Evolutionary conservation across 1,140 invertebrate genomes (phyloP), one percentile per base, ranked within the genome.

Genomic region (Gonatopus flavifemur): DNA sequence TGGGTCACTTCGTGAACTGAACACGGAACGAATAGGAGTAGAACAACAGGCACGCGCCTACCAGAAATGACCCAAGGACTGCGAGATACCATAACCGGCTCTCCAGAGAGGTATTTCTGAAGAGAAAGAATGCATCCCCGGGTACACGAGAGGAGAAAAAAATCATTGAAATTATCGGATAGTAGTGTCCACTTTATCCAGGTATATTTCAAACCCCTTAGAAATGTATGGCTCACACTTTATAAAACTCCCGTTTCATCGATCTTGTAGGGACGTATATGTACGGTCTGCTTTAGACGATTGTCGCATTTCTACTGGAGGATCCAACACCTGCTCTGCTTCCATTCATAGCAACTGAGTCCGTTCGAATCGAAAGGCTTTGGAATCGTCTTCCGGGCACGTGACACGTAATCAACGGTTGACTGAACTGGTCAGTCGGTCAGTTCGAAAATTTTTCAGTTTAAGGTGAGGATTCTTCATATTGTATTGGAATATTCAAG

Each of bases 121-220:
- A 30, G 8, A n/a, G n/a, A n/a, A n/a, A n/a, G n/a, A n/a, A n/a
- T n/a, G n/a, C n/a, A n/a, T n/a, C n/a, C 22, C 8, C 10, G 8
- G 20, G 43, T 25, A 44, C 13, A 54, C 30, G 42, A 48, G 30
- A 28, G 52, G 52, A 60, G 30, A 12, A 22, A 24, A 8, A 40
- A 56, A 40, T 61, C 59, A 63, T n/a, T n/a, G n/a, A 69, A 74
- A 76, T 74, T 74, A 73, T 70, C 70, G 56, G 42, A 56, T n/a
- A n/a, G n/a, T n/a, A n/a, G 40, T 66, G 64, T 65, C 55, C 55
- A 19, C 16, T 59, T 36, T 22, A 22, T 38, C 16, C 49, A 49
- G 49, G 55, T 57, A 49, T 25, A 30, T 10, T 18, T 5, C 20
- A 18, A 36, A 45, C 19, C 46, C 49, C 33, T 31, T 52, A 18